Evolutionary conservation across 2,888 invertebrate genomes (phyloP), one percentile per base, ranked within the genome.

Genomic region (Chymomyza fuscimana): DNA sequence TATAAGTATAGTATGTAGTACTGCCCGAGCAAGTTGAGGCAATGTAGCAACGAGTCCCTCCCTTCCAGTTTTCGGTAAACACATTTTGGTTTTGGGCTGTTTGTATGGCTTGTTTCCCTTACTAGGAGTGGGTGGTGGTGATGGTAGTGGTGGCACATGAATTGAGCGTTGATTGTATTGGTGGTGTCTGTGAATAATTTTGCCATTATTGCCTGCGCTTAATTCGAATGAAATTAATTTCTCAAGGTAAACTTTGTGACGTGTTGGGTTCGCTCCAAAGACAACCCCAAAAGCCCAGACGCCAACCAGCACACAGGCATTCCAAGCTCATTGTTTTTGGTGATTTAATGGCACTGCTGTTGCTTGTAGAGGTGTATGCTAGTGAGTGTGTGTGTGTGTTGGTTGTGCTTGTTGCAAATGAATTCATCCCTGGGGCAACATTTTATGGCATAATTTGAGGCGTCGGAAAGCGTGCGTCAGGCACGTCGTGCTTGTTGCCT

Each of bases 151-250:
- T 25, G 25, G 32, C 51, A 51, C 66, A 58, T 66, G 66, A 58
- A 70, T 66, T 63, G 81, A 59, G 72, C 62, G 63, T 64, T 79
- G 77, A 75, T 80, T 71, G 81, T 78, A 67, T 80, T 71, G 86
- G 70, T 76, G 88, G 87, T 82, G 83, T 88, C 89, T 88, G 83
- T 83, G 83, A 83, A 83, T 83, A 83, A 88, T 83, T 83, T 83
- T 78, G 86, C 86, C 83, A 83, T 83, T 83, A 83, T 83, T 83
- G 83, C 83, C 83, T 85, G 83, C 87, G 83, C 83, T 83, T 83
- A 83, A 83, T 83, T 88, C 83, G 88, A 83, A 83, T 83, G 89
- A 88, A 83, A 83, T 83, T 83, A 83, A 83, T 83, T 83, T 83
- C 83, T 86, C 63, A 82, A 83, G 83, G 83, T 83, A 83, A 88